Base-by-base conservation (phyloP, 2,888 invertebrate species). In the Mamestra brassicae region DNA sequence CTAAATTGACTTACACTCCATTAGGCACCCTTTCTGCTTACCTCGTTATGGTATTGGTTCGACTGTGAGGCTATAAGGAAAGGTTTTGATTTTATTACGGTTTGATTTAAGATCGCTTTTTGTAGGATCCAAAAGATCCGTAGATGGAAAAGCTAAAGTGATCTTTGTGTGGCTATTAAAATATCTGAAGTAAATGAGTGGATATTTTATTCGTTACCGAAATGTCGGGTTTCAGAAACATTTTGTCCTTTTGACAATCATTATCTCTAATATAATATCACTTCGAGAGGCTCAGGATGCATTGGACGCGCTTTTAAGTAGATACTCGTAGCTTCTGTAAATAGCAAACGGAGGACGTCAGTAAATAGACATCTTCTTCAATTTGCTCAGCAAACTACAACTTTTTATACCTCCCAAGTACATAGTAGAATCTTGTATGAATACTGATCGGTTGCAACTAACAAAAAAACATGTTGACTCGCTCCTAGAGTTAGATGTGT, bases 391-490 rank as follows among this genome's bases (percentile, higher is more conserved):
- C 60, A 65, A 75, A 75, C 50, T 11, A 50, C 54, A 65, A 36
- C 4, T 73, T 77, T 61, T 73, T 64, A 74, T n/a, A 61, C 17
- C 47, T 42, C 34, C n/a, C 17, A 36, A 60, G 17, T 72, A 75
- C 50, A 54, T 61, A 61, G 13, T 7, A 74, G 52, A 78, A 72
- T 84, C 61, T 83, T 10, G 26, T 34, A 57, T 67, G 63, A 74
- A 81, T 84, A 74, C 60, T 63, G 85, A 81, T 74, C 55, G 26
- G 57, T 17, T 58, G 68, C 67, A 58, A 8, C 36, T 64, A 10
- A 73, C 36, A 71, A 78, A 84, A 26, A 85, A 84, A 85, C 71
- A 85, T 82, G 74, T 80, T 75, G 74, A 75, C 75, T 76, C 38
- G 61, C 67, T 54, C 13, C 34, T 36, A 64, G 67, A 60, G 38